These are phyloP conservation scores for Myiozetetes cayanensis DNA, from an alignment of 2,113 vertebrate genomes.

Conservation along the genomic window DNA sequence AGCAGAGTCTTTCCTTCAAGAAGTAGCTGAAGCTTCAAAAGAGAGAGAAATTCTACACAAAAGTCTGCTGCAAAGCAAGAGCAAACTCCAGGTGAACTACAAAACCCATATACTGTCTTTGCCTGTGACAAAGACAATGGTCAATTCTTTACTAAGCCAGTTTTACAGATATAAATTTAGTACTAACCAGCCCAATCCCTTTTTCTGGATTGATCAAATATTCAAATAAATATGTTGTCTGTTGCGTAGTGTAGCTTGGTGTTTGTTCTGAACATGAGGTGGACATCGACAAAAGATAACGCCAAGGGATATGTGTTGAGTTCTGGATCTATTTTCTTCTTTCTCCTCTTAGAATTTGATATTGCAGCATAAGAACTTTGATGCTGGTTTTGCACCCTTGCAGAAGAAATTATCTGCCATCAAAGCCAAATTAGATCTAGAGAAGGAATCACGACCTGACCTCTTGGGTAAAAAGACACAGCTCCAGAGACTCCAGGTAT, in stretches of 20 bases:
- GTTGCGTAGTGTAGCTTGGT: background rate
- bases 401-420: constrained; percentile 73
- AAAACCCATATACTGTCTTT: background rate
- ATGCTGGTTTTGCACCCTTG: constrained; percentile 70
- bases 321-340: background rate
- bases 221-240: background rate
- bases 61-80: constrained; percentile 83
- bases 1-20: constrained; percentile 71
- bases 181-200: background rate
- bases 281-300: background rate
- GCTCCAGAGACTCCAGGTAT: constrained; percentile 83
- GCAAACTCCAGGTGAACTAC: constrained; percentile 78
- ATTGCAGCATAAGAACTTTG: constrained; percentile 82
- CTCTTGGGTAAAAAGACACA: constrained; percentile 86
- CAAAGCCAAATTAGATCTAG: constrained; percentile 63
- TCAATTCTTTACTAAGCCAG: background rate
- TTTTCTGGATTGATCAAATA: background rate
- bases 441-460: constrained; percentile 75
- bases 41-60: constrained; percentile 82
- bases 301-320: background rate
- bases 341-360: constrained; percentile 76
- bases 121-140: background rate
- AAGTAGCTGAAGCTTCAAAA: constrained; percentile 69
- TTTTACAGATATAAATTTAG: background rate
- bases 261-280: background rate